A percentile compares a stretch with the other conserved stretches of the same genome.
phyloP scores from a whole-genome alignment of 2,113 vertebrate species.

The Pterocles gutturalis region DNA sequence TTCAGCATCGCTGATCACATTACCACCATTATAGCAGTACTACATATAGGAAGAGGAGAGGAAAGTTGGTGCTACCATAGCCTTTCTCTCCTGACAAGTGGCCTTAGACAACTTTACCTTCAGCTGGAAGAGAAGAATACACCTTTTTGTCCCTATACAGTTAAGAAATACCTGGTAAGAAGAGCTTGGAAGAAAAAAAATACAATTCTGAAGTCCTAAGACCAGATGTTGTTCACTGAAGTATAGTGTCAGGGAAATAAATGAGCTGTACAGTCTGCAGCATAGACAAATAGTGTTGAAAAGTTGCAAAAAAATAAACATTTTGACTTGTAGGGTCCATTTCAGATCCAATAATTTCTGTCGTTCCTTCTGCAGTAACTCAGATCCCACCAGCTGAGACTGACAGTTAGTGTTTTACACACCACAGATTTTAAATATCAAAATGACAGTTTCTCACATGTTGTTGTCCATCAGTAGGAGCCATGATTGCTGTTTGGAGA shows the following conservation, averaged over 20 bases:
- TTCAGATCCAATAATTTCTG: slow-evolving; percentile 21
- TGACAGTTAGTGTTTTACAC: slow-evolving; percentile 58
- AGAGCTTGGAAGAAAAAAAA: not conserved
- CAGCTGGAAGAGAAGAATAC: not conserved
- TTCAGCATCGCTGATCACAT: not conserved
- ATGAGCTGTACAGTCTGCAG: not conserved
- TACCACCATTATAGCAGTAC: not conserved
- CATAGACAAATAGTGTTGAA: not conserved
- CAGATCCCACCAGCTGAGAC: slow-evolving; percentile 19
- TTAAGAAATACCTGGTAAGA: not conserved
- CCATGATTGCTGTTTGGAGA: slow-evolving; percentile 67
- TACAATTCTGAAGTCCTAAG: not conserved
- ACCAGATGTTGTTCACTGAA: not conserved
- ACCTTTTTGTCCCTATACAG: not conserved
- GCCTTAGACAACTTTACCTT: not conserved
- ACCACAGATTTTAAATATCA: slow-evolving; percentile 69
- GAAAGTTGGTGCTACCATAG: not conserved
- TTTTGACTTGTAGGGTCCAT: slow-evolving; percentile 22
- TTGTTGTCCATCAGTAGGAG: slow-evolving; percentile 61
- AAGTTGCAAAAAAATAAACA: not conserved
- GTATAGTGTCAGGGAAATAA: slow-evolving; percentile 6
- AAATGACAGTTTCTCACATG: slow-evolving; percentile 67
- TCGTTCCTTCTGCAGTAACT: not conserved
- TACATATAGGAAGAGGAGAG: not conserved
- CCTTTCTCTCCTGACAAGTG: not conserved